Percentiles rank a stretch among this genome's conserved stretches.
These are phyloP conservation scores for Connochaetes taurinus DNA, from an alignment of 2,113 vertebrate genomes.

Conservation along the genomic window DNA sequence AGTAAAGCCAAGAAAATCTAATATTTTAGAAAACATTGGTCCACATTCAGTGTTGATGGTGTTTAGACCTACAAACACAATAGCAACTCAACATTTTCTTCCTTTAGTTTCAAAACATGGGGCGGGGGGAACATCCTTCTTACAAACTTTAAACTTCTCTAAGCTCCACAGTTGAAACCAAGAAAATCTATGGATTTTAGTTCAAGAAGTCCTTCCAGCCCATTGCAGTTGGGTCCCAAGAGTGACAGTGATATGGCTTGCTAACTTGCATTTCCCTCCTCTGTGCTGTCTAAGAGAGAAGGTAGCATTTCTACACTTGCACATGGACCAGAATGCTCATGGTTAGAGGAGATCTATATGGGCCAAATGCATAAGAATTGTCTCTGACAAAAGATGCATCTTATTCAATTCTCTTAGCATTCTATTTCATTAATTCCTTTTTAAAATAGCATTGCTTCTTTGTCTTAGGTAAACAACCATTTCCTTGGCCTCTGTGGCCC, in stretches of 20 bases:
- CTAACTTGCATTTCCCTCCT: not conserved
- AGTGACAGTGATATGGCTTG: not conserved
- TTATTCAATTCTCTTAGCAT: not conserved
- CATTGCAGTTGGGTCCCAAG: not conserved
- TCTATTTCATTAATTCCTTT: not conserved
- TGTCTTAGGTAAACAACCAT: not conserved
- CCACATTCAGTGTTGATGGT: not conserved
- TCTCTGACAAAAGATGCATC: not conserved
- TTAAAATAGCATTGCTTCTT: not conserved
- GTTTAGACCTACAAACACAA: not conserved
- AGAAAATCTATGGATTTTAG: slow-evolving; percentile 60
- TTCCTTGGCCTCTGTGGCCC: not conserved
- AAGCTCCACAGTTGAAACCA: slow-evolving; percentile 67
- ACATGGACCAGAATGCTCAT: not conserved
- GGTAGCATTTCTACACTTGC: not conserved
- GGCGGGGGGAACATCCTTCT: rapidly evolving
- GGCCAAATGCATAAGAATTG: not conserved
- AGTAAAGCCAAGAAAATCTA: slow-evolving; percentile 9
- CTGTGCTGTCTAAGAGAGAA: not conserved
- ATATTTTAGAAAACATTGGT: not conserved
- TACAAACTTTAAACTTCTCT: slow-evolving; percentile 69
- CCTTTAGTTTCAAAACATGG: not conserved
- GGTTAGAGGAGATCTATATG: not conserved
- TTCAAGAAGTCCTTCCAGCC: not conserved
- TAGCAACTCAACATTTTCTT: not conserved